A percentile compares a stretch with the other conserved stretches of the same genome.
Evolutionary conservation across 2,888 invertebrate species (phyloP).

Genomic region (Margaritifera margaritifera): DNA sequence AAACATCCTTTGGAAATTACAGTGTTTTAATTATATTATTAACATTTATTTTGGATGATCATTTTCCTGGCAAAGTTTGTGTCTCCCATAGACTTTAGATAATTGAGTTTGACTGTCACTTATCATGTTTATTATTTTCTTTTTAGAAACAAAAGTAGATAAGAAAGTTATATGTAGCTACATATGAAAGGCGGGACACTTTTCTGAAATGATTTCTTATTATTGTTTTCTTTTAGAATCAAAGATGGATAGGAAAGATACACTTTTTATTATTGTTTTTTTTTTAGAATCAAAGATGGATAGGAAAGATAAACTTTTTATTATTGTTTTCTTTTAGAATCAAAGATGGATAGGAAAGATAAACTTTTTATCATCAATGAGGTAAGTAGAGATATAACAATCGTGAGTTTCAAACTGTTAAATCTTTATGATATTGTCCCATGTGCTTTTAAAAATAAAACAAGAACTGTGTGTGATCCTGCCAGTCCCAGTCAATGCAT

Average conservation of each 20-base stretch:
- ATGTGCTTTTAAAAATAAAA: neutral
- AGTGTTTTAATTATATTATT: no score
- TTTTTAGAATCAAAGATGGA: slow-evolving; percentile 92
- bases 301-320: slow-evolving; percentile 87
- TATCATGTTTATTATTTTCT: no score
- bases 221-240: slow-evolving; percentile 78
- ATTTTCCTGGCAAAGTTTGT: no score
- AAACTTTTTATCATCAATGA: slow-evolving; percentile 91
- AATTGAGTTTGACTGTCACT: no score
- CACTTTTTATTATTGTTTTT: slow-evolving; percentile 81
- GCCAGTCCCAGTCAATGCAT: no score
- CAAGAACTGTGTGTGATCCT: no score
- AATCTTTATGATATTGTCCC: neutral
- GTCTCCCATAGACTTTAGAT: no score
- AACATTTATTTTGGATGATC: no score
- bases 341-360: slow-evolving; percentile 95
- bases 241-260: slow-evolving; percentile 94
- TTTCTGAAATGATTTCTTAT: neutral
- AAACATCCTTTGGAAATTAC: no score
- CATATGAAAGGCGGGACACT: no score
- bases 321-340: slow-evolving; percentile 80
- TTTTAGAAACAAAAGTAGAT: no score
- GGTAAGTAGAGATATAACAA: slow-evolving; percentile 66
- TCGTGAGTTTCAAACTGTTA: neutral
- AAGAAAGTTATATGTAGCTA: no score